phyloP scores from a whole-genome alignment of 2,113 vertebrate genomes.

The Willisornis vidua region DNA sequence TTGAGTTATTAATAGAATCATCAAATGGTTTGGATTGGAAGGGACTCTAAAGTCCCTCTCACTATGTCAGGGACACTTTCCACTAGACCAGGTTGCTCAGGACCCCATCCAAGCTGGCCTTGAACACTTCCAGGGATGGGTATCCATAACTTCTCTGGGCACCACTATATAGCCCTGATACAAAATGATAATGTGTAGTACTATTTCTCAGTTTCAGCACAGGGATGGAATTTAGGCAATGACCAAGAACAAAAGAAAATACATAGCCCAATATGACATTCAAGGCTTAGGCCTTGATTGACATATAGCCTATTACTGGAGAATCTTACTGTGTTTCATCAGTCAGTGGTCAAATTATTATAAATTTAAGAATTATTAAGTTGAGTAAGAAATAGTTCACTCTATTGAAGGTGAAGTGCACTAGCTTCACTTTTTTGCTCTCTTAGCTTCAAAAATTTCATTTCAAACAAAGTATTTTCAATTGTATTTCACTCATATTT shows the following conservation, averaged over 20 bases:
- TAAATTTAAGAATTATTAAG: background rate
- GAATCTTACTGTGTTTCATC: background rate
- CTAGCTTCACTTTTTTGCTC: background rate
- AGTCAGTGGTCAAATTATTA: background rate
- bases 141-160: background rate
- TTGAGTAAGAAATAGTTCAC: background rate
- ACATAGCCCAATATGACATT: accelerated
- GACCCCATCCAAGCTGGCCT: background rate
- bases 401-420: background rate
- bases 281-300: background rate
- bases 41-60: background rate
- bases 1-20: background rate
- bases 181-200: background rate
- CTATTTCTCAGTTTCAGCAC: background rate
- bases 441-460: background rate
- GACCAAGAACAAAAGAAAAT: background rate
- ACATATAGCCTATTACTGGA: background rate
- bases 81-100: background rate
- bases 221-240: background rate
- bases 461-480: background rate
- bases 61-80: background rate
- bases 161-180: background rate
- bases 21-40: background rate
- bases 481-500: background rate
- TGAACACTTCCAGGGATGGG: background rate